Evolutionary conservation across 2,797 vertebrate genomes (phyloP), one percentile per base, ranked within the genome.

Genomic region (Smutsia temminckii): DNA sequence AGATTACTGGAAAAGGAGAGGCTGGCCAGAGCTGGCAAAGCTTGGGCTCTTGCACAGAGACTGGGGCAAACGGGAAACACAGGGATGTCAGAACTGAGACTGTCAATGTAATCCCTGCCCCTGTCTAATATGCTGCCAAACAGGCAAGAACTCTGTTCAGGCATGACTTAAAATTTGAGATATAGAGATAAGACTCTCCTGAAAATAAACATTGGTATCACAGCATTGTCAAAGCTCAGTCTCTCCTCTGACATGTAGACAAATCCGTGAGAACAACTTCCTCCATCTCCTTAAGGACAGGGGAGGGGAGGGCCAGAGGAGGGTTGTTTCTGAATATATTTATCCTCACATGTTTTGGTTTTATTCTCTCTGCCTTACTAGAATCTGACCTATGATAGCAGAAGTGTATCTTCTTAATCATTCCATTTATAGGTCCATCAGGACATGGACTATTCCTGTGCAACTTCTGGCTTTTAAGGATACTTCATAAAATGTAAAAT

Each of bases 21-120:
- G 81, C 49, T 18, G 49, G 81, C 55, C 61, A 4, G 87, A 72
- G 34, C 42, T 37, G 93, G 64, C 75, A 40, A 88, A 20, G 34
- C 27, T 51, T 63, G 9, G 57, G 29, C 79, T 81, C 57, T 83
- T 85, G 64, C 68, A 85, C 42, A 95, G 34, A 69, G 78, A 85
- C 69, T 55, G 17, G 92, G 89, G 90, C 95, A 96, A 96, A 94
- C 49, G 55, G 95, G 55, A 93, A 88, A 72, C 92, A 94, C 84
- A 66, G 49, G 25, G 34, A 91, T 89, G 92, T 95, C 93, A 71
- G 68, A 90, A 92, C 3, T n/a, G n/a, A 75, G 46, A 53, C 21
- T 49, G 37, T 96, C 96, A 95, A 2, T 34, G 71, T 32, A 57
- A 75, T 63, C 77, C 40, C n/a, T 57, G 5, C 53, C 53, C 57